These are phyloP conservation scores for Seira sanloemensis DNA, from an alignment of 2,888 invertebrate genomes.

Conservation along the genomic window DNA sequence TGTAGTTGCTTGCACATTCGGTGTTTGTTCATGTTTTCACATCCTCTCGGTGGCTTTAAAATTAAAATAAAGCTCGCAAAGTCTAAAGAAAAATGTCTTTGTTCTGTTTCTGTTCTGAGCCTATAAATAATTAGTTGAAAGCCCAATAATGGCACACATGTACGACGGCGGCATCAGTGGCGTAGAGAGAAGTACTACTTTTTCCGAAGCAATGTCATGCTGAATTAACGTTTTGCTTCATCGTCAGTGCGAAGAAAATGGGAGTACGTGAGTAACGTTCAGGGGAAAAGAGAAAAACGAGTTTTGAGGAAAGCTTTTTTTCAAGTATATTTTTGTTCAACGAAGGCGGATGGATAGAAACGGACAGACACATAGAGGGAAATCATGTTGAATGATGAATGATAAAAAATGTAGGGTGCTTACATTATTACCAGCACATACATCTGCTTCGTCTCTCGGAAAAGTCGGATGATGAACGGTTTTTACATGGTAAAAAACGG, in stretches of 20 bases:
- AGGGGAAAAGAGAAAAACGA: conserved; percentile 1
- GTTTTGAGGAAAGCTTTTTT: conserved; percentile 15
- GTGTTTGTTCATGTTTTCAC: neutral
- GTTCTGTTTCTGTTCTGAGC: neutral
- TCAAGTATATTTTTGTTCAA: conserved; percentile 12
- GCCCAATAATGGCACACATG: neutral
- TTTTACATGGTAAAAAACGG: conserved; percentile 8
- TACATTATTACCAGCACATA: neutral
- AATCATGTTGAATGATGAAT: conserved; percentile 15
- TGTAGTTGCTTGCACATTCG: too few relatives aligned
- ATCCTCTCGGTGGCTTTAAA: too few relatives aligned
- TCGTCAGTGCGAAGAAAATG: neutral
- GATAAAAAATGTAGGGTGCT: conserved; percentile 6
- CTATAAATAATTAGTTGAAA: neutral
- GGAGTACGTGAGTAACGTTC: neutral
- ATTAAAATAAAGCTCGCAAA: too few relatives aligned
- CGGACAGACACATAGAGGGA: neutral
- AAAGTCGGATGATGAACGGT: conserved; percentile 13
- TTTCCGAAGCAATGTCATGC: neutral
- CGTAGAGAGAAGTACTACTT: neutral
- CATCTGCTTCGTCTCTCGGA: neutral
- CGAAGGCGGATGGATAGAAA: neutral
- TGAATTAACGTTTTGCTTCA: neutral
- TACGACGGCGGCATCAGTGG: neutral
- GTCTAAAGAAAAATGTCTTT: too few relatives aligned